Base-by-base conservation (phyloP, 2,113 vertebrate genomes). In the Corydoras sp. region DNA sequence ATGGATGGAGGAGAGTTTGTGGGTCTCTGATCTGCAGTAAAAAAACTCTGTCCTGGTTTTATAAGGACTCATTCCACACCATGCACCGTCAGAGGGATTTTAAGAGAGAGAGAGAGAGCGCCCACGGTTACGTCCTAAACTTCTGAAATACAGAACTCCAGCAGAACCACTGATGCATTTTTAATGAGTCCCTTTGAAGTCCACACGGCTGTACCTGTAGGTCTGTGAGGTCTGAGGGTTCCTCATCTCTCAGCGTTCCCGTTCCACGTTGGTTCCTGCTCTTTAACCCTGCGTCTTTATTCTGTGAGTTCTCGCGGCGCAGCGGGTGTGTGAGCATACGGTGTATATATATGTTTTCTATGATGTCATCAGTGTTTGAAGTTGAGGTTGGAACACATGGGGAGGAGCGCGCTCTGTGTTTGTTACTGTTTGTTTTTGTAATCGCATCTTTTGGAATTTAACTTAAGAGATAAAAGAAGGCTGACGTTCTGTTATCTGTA, bases 391-490 rank as follows among this genome's bases (percentile, higher is more conserved):
- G 79, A 70, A 73, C 78, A 66, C 76, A 73, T 50, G 51, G 65
- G 48, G 62, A 80, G 68, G 73, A 75, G 60, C 70, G 18, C 76
- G 76, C 63, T 73, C 62, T 70, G 60, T 79, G 73, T 84, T 51
- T 74, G 74, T 81, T 78, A 72, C 50, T 75, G 13, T 68, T 69
- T 69, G 76, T 65, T 82, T 81, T 87, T 87, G 79, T 85, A 84
- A 84, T 66, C 5, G 78, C 69, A 66, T 8, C 77, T 84, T 83
- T 84, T 80, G 75, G 68, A 75, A 74, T 81, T 77, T 82, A 84
- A 88, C 83, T 89, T 84, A 85, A 86, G 58, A 66, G 73, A 80
- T 85, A 80, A 83, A 86, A 72, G 53, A 73, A 82, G 68, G 61
- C 77, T 72, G 43, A 48, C 14, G n/a, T 30, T 65, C 5, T 18